Evolutionary conservation across 2,797 vertebrate species (phyloP).

Genomic region (Etheostoma perlongum): DNA sequence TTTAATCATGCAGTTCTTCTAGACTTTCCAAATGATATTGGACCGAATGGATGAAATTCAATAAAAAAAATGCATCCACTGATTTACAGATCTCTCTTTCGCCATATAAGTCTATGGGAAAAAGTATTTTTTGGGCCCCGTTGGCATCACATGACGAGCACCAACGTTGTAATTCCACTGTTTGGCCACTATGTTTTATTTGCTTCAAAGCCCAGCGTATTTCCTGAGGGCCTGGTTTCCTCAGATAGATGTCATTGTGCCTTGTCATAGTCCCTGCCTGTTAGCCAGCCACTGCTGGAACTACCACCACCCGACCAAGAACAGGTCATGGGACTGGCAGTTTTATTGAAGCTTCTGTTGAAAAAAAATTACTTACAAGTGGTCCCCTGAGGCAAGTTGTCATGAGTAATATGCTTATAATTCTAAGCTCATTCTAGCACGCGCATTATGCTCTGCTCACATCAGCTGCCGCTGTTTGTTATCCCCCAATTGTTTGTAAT

Average conservation of each 20-base stretch:
- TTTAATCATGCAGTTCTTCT: too few species aligned
- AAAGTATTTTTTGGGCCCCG: too few species aligned
- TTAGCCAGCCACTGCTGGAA: conserved; percentile 63
- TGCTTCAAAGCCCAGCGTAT: too few species aligned
- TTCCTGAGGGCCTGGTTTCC: conserved; percentile 51
- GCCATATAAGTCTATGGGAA: too few species aligned
- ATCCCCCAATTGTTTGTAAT: conserved; percentile 66
- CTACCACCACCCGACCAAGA: conserved; percentile 62
- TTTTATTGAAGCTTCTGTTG: conserved; percentile 60
- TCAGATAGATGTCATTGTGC: conserved; percentile 78
- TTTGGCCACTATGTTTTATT: too few species aligned
- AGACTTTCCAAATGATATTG: too few species aligned
- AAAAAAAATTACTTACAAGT: conserved; percentile 58
- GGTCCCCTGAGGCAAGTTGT: conserved; percentile 66
- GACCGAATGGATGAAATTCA: too few species aligned
- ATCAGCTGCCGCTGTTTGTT: conserved; percentile 63
- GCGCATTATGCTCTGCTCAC: conserved; percentile 67
- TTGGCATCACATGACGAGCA: too few species aligned
- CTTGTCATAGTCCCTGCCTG: conserved; percentile 76
- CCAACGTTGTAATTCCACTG: too few species aligned
- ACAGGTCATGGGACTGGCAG: conserved; percentile 69
- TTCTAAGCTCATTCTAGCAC: conserved; percentile 65
- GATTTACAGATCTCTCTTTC: too few species aligned
- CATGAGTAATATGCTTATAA: conserved; percentile 72
- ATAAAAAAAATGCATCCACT: too few species aligned